Evolutionary conservation across 92 coral and sea anemone genomes (phyloP).

Genomic region (Galaxea fascicularis): DNA sequence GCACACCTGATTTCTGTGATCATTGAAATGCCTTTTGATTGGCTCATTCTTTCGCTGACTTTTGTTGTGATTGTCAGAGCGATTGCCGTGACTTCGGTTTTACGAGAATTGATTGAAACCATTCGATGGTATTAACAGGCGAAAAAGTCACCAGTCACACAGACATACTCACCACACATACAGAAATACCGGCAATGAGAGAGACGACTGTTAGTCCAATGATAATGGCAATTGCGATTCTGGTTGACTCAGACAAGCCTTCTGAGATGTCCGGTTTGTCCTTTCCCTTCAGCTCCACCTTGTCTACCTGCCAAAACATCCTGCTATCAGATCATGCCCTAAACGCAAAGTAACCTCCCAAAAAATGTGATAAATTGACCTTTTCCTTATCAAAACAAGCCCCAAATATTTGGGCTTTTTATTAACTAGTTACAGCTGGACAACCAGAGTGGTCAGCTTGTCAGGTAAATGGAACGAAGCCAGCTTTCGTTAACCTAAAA

Average conservation of each 20-base stretch:
- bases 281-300: conserved; percentile 55
- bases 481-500: not conserved
- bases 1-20: too few relatives aligned
- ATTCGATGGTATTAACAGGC: not conserved
- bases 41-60: too few relatives aligned
- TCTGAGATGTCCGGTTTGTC: conserved; percentile 52
- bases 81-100: too few relatives aligned
- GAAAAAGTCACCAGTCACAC: not conserved
- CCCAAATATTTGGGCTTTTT: too few relatives aligned
- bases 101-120: too few relatives aligned
- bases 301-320: conserved; percentile 33
- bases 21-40: too few relatives aligned
- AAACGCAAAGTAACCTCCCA: not conserved
- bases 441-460: too few relatives aligned
- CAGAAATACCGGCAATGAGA: conserved; percentile 14
- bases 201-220: conserved; percentile 39
- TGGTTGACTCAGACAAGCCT: conserved; percentile 32
- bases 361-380: too few relatives aligned
- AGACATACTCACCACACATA: conserved; percentile 33
- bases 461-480: too few relatives aligned
- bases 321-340: not conserved
- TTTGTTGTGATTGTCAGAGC: too few relatives aligned
- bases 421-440: too few relatives aligned
- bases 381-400: too few relatives aligned
- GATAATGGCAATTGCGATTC: conserved; percentile 45